Evolutionary conservation across 2,113 vertebrate species (phyloP).

Genomic region (Anhinga anhinga): DNA sequence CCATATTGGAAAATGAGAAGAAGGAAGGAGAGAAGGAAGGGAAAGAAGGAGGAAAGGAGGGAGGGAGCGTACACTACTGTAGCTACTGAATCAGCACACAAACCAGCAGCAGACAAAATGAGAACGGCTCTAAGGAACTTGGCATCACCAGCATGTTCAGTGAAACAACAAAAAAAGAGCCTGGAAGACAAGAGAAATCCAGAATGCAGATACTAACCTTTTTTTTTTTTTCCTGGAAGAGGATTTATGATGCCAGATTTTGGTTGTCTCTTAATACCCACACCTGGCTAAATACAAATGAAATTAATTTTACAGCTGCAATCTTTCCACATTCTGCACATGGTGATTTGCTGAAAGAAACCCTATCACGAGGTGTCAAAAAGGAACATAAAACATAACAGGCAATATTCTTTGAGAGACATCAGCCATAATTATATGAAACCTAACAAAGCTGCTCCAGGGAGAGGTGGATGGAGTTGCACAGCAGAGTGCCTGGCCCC

Average conservation of each 20-base stretch:
- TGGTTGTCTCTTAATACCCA: conserved; percentile 32
- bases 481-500: neutral
- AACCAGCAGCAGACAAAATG: conserved; percentile 37
- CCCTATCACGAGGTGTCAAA: conserved; percentile 33
- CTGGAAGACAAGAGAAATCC: neutral
- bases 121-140: neutral
- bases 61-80: neutral
- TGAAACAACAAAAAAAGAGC: conserved; percentile 1
- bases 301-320: conserved; percentile 61
- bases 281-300: conserved; percentile 64
- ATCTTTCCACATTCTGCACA: conserved; percentile 67
- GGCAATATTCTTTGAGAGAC: conserved; percentile 45
- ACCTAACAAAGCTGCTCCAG: neutral
- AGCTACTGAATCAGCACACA: conserved; percentile 18
- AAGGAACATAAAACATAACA: conserved; percentile 52
- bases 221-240: neutral
- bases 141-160: neutral
- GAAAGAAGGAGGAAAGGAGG: neutral
- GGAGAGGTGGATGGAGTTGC: neutral
- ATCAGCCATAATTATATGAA: conserved; percentile 28
- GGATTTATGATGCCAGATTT: conserved; percentile 28
- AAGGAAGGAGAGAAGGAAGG: neutral
- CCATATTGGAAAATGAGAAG: neutral
- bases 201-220: neutral
- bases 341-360: conserved; percentile 51